Evolutionary conservation across 2,888 invertebrate genomes (phyloP), one percentile per base, ranked within the genome.

Genomic region (Zygaena filipendulae): DNA sequence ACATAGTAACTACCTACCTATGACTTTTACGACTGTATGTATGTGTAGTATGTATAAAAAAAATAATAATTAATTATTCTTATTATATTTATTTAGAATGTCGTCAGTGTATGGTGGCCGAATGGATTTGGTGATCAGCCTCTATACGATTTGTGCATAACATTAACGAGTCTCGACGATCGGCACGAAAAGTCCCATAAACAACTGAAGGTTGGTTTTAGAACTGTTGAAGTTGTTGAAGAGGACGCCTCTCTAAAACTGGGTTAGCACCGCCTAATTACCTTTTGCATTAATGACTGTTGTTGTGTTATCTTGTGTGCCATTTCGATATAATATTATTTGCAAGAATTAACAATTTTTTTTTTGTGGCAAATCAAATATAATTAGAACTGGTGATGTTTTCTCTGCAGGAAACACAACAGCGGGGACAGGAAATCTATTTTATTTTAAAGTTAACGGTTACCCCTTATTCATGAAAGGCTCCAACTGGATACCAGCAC

Each of bases 391-490:
- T 10, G 10, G 9, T 12, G 16, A n/a, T n/a, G n/a, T n/a, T n/a
- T n/a, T 25, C 14, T 28, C 49, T 45, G n/a, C 41, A 82, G 84
- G 61, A 4, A 68, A 68, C 31, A 45, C 52, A 1, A 54, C 56
- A 3, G 66, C 54, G n/a, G 63, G 63, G 1, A 32, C 53, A 36
- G 97, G 92, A 2, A 70, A 87, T 2, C 84, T 88, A 5, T 98
- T 97, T 63, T 92, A 91, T 55, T 95, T 97, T 55, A 85, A 84
- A 54, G 82, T 99, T 8, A 97, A 98, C 59, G 88, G 82, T 0
- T 64, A 88, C 27, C 87, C 92, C 2, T 84, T 98, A n/a, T 98
- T 96, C 56, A 89, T 94, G 62, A 98, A 97, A 68, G 97, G 97
- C 2, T 90, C 93, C 6, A 97, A 97, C 61, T 94, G 92, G 85